Evolutionary conservation across 2,797 vertebrate species (phyloP), one percentile per base, ranked within the genome.

Genomic region (Bryconaethiops microstoma): DNA sequence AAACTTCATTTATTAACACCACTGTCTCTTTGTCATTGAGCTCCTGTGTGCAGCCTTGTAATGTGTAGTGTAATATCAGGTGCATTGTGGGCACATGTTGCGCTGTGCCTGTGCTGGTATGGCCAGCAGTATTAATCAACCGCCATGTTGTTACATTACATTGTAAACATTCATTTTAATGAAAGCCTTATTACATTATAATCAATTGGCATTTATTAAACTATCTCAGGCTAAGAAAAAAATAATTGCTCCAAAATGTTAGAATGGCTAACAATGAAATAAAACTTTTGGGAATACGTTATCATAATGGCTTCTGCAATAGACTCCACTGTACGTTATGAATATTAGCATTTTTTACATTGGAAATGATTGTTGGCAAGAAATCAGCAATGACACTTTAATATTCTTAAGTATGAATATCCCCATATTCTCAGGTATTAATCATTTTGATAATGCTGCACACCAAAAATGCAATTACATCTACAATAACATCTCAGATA

Each of bases 401-500:
- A 75, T 62, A 69, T 62, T 29, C 42, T 50, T 50, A 23, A 21
- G 23, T 62, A 17, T 42, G 4, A 52, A 60, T 80, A 59, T 40
- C 42, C 39, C 35, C 39, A 55, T 60, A 39, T 59, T 75, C 67
- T 50, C 42, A 50, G 57, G 70, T 50, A 75, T 65, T 29, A 52
- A 72, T 77, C n/a, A 64, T 71, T 71, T 42, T 52, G 40, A 62
- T 81, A 64, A 80, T 10, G 64, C 64, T 64, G 60, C 35, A 57
- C 45, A 50, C 17, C 40, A 54, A 60, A 81, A 57, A 64, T 71
- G 63, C 79, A 76, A 42, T 81, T 63, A 52, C 59, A 50, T 72
- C 57, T 45, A 39, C 40, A 77, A 82, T 78, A 70, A 75, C 63
- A 74, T 74, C 12, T 45, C 40, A 39, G 63, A 65, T 73, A 68